These are phyloP conservation scores for Cyanoderma ruficeps DNA, from an alignment of 2,113 vertebrate species.

Conservation along the genomic window DNA sequence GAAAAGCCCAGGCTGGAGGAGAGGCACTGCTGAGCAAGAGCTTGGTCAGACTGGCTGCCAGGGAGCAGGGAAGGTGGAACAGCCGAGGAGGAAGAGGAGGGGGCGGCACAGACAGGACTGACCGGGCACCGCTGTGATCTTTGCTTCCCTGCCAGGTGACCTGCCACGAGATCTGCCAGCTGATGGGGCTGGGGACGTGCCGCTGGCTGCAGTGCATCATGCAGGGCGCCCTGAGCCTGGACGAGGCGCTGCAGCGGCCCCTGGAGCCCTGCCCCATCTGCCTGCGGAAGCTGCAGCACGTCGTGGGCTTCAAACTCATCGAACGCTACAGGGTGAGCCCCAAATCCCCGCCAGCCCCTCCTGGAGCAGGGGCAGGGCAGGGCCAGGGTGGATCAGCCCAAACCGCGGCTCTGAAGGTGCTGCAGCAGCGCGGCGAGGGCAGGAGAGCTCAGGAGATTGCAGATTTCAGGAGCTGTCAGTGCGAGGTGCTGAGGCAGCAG, in stretches of 20 bases:
- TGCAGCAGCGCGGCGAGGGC: rapidly evolving
- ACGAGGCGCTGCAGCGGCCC: constrained; percentile 68
- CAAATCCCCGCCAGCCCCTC: not conserved
- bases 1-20: not conserved
- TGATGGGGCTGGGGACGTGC: constrained; percentile 76
- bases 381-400: not conserved
- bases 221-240: constrained; percentile 75
- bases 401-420: not conserved
- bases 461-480: not conserved
- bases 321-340: constrained; percentile 77
- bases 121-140: not conserved
- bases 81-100: not conserved
- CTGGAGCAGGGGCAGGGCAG: not conserved
- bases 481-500: not conserved
- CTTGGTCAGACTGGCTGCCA: rapidly evolving
- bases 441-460: not conserved
- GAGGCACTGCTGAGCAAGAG: not conserved
- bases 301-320: constrained; percentile 74
- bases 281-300: constrained; percentile 75
- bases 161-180: constrained; percentile 74
- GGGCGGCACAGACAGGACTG: not conserved
- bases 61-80: not conserved
- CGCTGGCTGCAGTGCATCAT: constrained; percentile 80
- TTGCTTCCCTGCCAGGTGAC: constrained; percentile 51
- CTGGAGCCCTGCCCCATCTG: constrained; percentile 78